A percentile compares a stretch with the other conserved stretches of the same genome.
These are phyloP conservation scores for Hormiphora californensis DNA, from an alignment of 37 sponge, comb jelly and placozoan species.

Conservation along the genomic window DNA sequence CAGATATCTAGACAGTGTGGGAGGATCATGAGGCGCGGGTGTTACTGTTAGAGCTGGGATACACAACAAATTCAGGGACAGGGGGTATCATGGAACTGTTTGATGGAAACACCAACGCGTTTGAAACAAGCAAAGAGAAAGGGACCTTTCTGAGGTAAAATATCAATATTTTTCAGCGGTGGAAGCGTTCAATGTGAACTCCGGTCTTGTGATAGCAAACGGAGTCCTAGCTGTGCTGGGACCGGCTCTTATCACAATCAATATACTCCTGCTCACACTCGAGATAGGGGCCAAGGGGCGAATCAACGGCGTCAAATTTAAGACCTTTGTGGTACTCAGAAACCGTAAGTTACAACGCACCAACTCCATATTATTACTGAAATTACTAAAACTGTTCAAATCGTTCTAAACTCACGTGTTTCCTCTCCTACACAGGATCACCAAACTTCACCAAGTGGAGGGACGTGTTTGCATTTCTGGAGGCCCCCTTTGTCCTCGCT, in stretches of 20 bases:
- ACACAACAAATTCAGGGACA: too few relatives aligned
- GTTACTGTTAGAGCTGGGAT: too few relatives aligned
- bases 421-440: not conserved
- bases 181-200: not conserved
- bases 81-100: too few relatives aligned
- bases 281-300: slow-evolving; percentile 46
- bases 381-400: too few relatives aligned
- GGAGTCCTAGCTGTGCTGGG: slow-evolving; percentile 45
- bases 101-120: too few relatives aligned
- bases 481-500: slow-evolving; percentile 18
- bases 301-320: slow-evolving; percentile 36
- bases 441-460: not conserved
- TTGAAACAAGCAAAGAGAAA: too few relatives aligned
- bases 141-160: too few relatives aligned
- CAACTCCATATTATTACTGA: too few relatives aligned
- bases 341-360: slow-evolving; percentile 48
- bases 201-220: slow-evolving; percentile 19
- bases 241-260: slow-evolving; percentile 1
- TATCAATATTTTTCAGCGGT: too few relatives aligned
- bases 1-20: too few relatives aligned
- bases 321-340: slow-evolving; percentile 40
- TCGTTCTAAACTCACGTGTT: not conserved
- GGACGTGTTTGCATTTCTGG: slow-evolving; percentile 41
- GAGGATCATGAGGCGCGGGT: too few relatives aligned
- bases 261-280: slow-evolving; percentile 21